phyloP scores from a whole-genome alignment of 2,797 vertebrate genomes.

The Coluber constrictor region DNA sequence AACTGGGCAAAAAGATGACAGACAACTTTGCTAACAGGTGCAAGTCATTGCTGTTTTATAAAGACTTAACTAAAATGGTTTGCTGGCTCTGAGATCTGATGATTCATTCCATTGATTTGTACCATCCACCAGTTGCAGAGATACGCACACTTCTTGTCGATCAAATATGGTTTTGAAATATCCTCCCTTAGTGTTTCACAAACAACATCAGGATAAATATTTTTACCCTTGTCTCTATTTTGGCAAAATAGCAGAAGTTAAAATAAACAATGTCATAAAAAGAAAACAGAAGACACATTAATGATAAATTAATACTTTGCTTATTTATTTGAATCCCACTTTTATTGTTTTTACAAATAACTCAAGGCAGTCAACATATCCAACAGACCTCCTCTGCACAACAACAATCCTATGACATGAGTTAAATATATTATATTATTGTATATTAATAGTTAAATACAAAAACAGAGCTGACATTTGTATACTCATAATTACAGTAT shows the following conservation, averaged over 20 bases:
- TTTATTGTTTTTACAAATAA: background rate
- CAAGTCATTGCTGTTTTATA: background rate
- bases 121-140: conserved; percentile 5
- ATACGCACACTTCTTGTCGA: background rate
- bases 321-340: background rate
- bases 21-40: conserved; percentile 46
- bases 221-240: background rate
- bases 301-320: background rate
- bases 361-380: background rate
- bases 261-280: background rate
- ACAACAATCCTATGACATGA: background rate
- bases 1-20: conserved; percentile 18
- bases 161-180: background rate
- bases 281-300: background rate
- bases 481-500: background rate
- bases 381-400: background rate
- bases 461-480: background rate
- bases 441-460: too few species aligned
- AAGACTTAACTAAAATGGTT: background rate
- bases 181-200: background rate
- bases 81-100: conserved; percentile 28
- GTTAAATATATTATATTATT: too few species aligned
- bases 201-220: background rate
- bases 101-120: conserved; percentile 32
- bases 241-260: background rate